Base-by-base conservation (phyloP, 2,888 invertebrate genomes). In the Anoncus sp. region DNA sequence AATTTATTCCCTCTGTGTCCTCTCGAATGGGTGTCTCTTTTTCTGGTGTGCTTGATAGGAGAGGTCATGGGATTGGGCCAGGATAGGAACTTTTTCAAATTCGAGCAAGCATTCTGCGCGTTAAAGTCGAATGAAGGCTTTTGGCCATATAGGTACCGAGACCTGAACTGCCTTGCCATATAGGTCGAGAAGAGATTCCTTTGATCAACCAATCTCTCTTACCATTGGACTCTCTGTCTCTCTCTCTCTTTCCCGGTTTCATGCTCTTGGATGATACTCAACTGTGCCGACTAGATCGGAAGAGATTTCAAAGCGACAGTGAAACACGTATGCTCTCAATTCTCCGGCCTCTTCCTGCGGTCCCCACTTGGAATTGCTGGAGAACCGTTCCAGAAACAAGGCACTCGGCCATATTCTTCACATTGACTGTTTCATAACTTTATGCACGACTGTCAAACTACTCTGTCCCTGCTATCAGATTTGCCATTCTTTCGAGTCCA, bases 1-100 rank as follows among this genome's bases (percentile, higher is more conserved):
- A 40, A 62, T 53, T 31, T 55, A 16, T 74, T 59, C 45, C 51
- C 51, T 62, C 45, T 57, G 31, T 51, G 2, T 38, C 22, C 55
- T 38, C 38, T 55, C 62, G 49, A 55, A 47, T 57, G 49, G 22
- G 14, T 49, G 38, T 38, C 45, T 57, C 1, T 18, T 20, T 22
- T 22, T 27, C 7, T 31, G n/a, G n/a, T 31, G 31, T 3, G 31
- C 7, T 31, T 3, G 31, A 31, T 5, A 31, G 31, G 31, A 31
- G 31, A 31, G 31, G 31, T 5, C 31, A 31, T 7, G 7, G 31
- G n/a, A n/a, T 31, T 31, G 3, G 31, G 31, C 7, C 31, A 31
- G 4, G 31, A 31, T 31, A 31, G 7, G 31, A 31, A 5, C 31
- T 31, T 31, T 31, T n/a, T 31, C 3, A 7, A 7, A 31, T 31